Evolutionary conservation across 2,113 vertebrate genomes (phyloP), one percentile per base, ranked within the genome.

Genomic region (Rhinogobius similis): DNA sequence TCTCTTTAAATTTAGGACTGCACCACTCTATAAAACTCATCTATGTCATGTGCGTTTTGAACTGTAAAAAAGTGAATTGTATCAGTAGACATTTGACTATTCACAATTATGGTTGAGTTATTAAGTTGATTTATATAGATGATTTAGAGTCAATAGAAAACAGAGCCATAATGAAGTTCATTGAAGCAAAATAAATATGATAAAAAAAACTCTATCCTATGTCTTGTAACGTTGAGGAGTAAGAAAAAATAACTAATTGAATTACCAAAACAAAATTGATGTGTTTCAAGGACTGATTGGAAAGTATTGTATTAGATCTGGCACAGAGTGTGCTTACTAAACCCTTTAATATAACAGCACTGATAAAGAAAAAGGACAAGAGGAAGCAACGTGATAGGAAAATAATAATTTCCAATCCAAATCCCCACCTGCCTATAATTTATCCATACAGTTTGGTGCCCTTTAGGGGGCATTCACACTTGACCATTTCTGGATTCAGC

Each of bases 241-340:
- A 44, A 71, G 29, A 76, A 72, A 48, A 61, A 77, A 32, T 66
- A 76, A 71, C 71, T 70, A 62, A 32, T 3, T 2, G 38, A 59
- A 21, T 67, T 65, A 36, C 67, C 55, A 11, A 70, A 70, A 67
- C 55, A 14, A 68, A 70, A 68, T 39, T 50, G 46, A 73, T 2
- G 70, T 62, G 65, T 65, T 68, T 36, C 21, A 29, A 16, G 21
- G 26, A n/a, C 13, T 50, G 0, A 66, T 68, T 70, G 65, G 73
- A 75, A 3, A 27, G 14, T 81, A 72, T 76, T 74, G 80, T 71
- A 65, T 70, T 66, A 56, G 67, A 70, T 68, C 72, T 73, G 72
- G 56, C 72, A 69, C 52, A 20, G 14, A 50, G 21, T 23, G 12
- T 32, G 66, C 70, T 56, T 16, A 23, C 55, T 69, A 64, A 66